Base-by-base conservation (phyloP, 2,888 invertebrate species). In the Lithophane socia region DNA sequence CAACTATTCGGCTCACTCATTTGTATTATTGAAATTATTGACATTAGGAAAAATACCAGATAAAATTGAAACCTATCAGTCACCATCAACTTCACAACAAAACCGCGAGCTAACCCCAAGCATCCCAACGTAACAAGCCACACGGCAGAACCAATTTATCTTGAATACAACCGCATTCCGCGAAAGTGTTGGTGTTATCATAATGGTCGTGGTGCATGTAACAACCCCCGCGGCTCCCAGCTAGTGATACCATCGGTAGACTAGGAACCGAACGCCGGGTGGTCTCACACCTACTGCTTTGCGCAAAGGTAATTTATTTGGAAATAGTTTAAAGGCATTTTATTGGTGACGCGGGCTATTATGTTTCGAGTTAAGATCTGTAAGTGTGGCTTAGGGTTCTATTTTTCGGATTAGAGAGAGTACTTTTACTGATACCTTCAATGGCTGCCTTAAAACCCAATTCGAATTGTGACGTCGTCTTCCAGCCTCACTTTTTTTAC, bases 131-230 rank as follows among this genome's bases (percentile, higher is more conserved):
- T 74, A 71, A 69, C 73, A 60, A 82, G 29, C 74, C 49, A 64
- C 74, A 70, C 67, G 61, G 60, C 56, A 52, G 44, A 70, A 49
- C 49, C 58, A 73, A 81, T 81, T 71, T 77, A 82, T 81, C 69
- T 82, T 73, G 12, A 69, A 73, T 29, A 82, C 58, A 75, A 72
- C 82, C 78, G 68, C 78, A 78, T 82, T 86, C 78, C 63, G 69
- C 42, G 77, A 85, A 82, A 85, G 82, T 73, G 71, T 63, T 66
- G 54, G 65, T 67, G 78, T 70, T 86, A 84, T 82, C 83, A 70
- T 37, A 54, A 61, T 70, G 49, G 65, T 60, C 47, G 74, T 75
- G 83, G 56, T n/a, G n/a, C 60, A 82, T 82, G 72, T 78, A 77
- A 67, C 74, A 82, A 42, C 74, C 77, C 77, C 83, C 69, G 70